Evolutionary conservation across 2,888 invertebrate genomes (phyloP), one percentile per base, ranked within the genome.

Genomic region (Caenorhabditis angaria): DNA sequence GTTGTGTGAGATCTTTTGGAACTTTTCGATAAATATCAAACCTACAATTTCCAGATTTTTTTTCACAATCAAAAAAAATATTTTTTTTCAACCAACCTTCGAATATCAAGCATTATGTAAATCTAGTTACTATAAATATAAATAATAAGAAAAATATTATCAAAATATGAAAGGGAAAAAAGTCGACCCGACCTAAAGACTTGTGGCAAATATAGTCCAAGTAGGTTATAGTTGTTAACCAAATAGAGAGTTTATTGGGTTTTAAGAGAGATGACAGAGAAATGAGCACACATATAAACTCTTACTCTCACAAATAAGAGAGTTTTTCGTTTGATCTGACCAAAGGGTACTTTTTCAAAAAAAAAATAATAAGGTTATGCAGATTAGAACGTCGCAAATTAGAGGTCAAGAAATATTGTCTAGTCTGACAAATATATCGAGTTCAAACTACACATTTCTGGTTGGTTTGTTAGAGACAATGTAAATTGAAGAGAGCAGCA

Each of bases 1-100:
- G 91, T 83, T 91, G 91, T 0, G 91, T 91, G 66, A 91, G 87
- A 83, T 91, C 91, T 81, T 91, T 90, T 0, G 90, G 91, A 20
- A 91, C 89, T 83, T 91, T 91, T n/a, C 91, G 88, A 81, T 91
- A 91, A 57, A 91, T 89, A 78, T 91, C 91, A 71, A 91, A 89
- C 82, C 91, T 91, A 83, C 24, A n/a, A n/a, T n/a, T n/a, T n/a
- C n/a, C n/a, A n/a, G n/a, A n/a, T n/a, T n/a, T n/a, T n/a, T n/a
- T n/a, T n/a, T n/a, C n/a, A n/a, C n/a, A n/a, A n/a, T n/a, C n/a
- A n/a, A n/a, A n/a, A n/a, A n/a, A n/a, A 22, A 50, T 50, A 50
- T 18, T 48, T 5, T 51, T 28, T 61, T 61, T 59, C 24, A 60
- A 29, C 3, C 6, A 24, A 78, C 78, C 78, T 78, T 50, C 73